A percentile compares a stretch with the other conserved stretches of the same genome.
Conservation (phyloP, 2,113 vertebrate species). For the Bothrops jararaca region DNA sequence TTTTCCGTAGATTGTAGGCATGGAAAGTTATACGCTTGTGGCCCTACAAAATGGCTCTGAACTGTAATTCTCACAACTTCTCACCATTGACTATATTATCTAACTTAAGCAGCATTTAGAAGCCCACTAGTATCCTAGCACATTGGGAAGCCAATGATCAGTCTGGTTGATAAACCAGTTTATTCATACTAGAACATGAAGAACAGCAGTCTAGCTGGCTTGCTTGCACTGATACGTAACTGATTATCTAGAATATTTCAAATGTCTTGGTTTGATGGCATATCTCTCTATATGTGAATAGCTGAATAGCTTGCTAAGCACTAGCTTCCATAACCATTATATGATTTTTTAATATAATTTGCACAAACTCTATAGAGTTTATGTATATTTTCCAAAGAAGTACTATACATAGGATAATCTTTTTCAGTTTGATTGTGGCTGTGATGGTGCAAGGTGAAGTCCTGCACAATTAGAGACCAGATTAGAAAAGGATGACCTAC, state of each 20-base stretch:
- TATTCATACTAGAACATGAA: neutral
- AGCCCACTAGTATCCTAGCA: neutral
- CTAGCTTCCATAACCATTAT: neutral
- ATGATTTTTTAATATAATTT: neutral
- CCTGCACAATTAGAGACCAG: neutral
- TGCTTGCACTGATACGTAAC: neutral
- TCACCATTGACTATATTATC: too few relatives aligned
- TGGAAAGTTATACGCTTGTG: too few relatives aligned
- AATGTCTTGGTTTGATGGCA: neutral
- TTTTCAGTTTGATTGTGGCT: neutral
- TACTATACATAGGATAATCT: neutral
- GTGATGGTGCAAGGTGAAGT: neutral
- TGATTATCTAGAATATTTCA: neutral
- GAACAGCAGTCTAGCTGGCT: neutral
- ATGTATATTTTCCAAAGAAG: neutral
- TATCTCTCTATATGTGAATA: neutral
- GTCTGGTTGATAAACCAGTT: neutral
- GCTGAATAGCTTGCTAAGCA: neutral
- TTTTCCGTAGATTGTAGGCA: too few relatives aligned
- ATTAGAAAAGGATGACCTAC: neutral
- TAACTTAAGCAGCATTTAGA: neutral
- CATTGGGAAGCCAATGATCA: neutral
- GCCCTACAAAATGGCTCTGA: too few relatives aligned
- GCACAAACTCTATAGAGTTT: neutral
- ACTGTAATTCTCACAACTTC: too few relatives aligned